Base-by-base conservation (phyloP, 2,888 invertebrate genomes). In the Notocelia uddmanniana region DNA sequence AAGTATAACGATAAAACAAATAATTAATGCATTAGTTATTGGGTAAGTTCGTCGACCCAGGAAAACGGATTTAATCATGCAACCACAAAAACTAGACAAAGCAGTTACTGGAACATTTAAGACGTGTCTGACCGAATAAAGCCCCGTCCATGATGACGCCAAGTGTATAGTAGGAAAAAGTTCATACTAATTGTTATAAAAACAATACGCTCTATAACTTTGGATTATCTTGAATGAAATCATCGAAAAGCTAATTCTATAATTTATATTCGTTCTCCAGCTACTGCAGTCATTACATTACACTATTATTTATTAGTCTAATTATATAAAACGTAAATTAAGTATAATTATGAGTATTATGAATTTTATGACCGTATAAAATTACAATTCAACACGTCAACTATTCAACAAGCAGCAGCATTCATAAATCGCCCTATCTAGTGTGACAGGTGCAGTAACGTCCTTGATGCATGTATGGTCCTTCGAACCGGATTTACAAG, bases 21-120 rank as follows among this genome's bases (percentile, higher is more conserved):
- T 62, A 59, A 41, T 19, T 45, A n/a, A 50, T 34, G 19, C n/a
- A 66, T 50, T 37, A 64, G 52, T 18, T 57, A 58, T 59, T 71
- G 6, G 31, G 19, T n/a, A 54, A 64, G 68, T 63, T 64, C 68
- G 60, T 62, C 26, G 66, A 54, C 66, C 63, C 69, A 55, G 66
- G 55, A 73, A 73, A 64, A 60, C 69, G 2, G 66, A 58, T 60
- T 69, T 41, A 69, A 55, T 48, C 58, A 55, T 45, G 19, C 48
- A 31, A n/a, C 58, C 21, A 73, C 69, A 73, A 73, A 73, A 73
- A 73, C 64, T 73, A 60, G 63, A 73, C 73, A 73, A 68, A 52
- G 55, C 19, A 62, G 45, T 72, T 72, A 70, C 50, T 72, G 55
- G 67, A 66, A 59, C 70, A 37, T 37, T 66, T 52, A 50, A 66